Base-by-base conservation (phyloP, 2,113 vertebrate genomes). In the Bubo bubo region DNA sequence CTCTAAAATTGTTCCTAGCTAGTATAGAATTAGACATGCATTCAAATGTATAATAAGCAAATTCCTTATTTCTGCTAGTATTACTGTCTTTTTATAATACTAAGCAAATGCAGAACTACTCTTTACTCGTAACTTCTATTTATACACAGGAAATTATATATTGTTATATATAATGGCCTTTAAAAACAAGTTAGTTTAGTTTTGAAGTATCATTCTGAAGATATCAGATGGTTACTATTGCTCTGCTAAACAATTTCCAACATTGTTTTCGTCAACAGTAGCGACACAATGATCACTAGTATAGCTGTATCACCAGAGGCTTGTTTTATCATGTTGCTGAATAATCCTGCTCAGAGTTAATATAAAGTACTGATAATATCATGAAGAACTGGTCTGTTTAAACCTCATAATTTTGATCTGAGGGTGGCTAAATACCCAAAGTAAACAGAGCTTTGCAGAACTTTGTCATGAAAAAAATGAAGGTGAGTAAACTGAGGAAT, bases 1-100 rank as follows among this genome's bases (percentile, higher is more conserved):
- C 88, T 94, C 14, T 72, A 84, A 97, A 94, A 85, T 39, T 93
- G 14, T 52, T 75, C 77, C 70, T 70, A 82, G 89, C 75, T 90
- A 93, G 34, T 45, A 67, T 64, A 88, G 62, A 94, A 43, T 83
- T 81, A 96, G 55, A 92, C 77, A 56, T 64, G 37, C 26, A 43
- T 50, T 90, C 77, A 92, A 58, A 80, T 34, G 41, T 59, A 58
- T 27, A 89, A 90, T 28, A 82, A 45, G 22, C 7, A 16, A 20
- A 28, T 70, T 18, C 50, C 12, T 30, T 27, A n/a, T 19, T 88
- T 62, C 50, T 91, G 30, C 24, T 79, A 59, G 12, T 62, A 19
- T 64, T 30, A 32, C 22, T 73, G 49, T 79, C 13, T 90, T 91
- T 85, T 86, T 41, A 62, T 35, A 68, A 84, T 60, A 73, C 62